Conservation (phyloP, 2,113 vertebrate species). For the Peromyscus californicus region DNA sequence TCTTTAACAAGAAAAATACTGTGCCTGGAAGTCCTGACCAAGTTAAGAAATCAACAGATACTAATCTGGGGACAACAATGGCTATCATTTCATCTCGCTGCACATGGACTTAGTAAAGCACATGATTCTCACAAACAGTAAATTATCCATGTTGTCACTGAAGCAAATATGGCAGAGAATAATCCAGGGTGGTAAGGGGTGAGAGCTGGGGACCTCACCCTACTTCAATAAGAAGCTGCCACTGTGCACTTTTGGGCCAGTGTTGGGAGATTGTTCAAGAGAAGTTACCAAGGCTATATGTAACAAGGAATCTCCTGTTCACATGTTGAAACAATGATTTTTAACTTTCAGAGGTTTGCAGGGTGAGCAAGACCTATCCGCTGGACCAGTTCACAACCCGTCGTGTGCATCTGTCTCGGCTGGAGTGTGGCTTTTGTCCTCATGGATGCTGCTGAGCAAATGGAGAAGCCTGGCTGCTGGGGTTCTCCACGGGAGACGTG, state of each 20-base stretch:
- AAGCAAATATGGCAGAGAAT: not conserved
- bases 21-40: not conserved
- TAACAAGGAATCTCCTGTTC: constrained; percentile 20
- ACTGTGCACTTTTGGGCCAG: not conserved
- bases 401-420: not conserved
- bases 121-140: not conserved
- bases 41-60: not conserved
- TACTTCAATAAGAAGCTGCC: not conserved
- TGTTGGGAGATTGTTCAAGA: not conserved
- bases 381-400: not conserved
- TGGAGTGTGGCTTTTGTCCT: not conserved
- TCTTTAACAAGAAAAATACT: not conserved
- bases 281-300: not conserved
- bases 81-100: not conserved
- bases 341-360: not conserved
- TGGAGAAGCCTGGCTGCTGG: not conserved
- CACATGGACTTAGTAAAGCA: constrained; percentile 5
- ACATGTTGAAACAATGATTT: not conserved
- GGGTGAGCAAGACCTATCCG: not conserved
- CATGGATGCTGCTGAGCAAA: not conserved
- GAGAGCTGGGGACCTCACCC: not conserved
- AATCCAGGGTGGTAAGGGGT: not conserved
- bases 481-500: not conserved
- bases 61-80: not conserved
- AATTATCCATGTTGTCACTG: not conserved